Conservation (phyloP, 2,797 vertebrate species). For the Melanotaenia pygmaea region DNA sequence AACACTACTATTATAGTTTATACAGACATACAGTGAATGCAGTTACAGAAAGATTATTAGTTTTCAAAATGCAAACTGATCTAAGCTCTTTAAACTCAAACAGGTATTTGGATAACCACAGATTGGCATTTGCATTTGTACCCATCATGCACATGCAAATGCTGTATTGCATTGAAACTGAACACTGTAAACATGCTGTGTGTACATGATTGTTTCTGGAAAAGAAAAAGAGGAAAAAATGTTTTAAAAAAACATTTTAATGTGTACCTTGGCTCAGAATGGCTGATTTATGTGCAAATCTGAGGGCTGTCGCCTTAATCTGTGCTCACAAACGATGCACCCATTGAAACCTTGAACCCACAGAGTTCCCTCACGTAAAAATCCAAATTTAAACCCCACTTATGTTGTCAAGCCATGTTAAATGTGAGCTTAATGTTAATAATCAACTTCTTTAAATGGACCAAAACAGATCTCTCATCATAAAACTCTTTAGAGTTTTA, state of each 20-base stretch:
- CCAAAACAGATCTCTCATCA: too few species aligned
- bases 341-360: neutral
- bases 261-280: too few species aligned
- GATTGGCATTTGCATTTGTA: neutral
- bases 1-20: too few species aligned
- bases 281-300: neutral
- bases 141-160: neutral
- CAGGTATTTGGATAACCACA: neutral
- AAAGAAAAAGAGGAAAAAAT: neutral
- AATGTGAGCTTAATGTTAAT: neutral
- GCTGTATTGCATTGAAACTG: neutral
- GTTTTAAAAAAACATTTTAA: too few species aligned
- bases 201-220: neutral
- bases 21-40: too few species aligned
- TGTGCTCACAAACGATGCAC: neutral
- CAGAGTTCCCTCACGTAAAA: neutral
- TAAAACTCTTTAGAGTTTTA: too few species aligned
- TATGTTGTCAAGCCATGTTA: neutral
- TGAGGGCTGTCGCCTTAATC: neutral
- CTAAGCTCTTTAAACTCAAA: neutral
- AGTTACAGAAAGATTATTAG: too few species aligned
- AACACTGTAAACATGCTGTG: neutral
- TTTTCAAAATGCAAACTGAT: too few species aligned
- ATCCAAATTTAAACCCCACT: neutral
- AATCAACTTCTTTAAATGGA: neutral